Percentiles rank a stretch among this genome's conserved stretches.
Conservation (phyloP, 2,113 vertebrate genomes). For the Setophaga petechia region DNA sequence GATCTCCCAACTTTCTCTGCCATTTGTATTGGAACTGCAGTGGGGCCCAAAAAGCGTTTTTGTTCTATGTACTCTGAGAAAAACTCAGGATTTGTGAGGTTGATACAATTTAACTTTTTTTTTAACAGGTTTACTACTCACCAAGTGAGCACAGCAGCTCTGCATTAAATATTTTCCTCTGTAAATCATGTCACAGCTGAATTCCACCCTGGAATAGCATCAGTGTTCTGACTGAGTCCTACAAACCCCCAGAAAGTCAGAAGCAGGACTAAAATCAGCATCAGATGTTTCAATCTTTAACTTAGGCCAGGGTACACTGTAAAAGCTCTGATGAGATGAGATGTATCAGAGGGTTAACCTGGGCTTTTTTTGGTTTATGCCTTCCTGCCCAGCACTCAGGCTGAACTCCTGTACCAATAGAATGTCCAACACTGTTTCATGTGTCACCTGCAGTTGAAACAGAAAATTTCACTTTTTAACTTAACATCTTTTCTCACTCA, state of each 20-base stretch:
- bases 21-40: neutral
- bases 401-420: neutral
- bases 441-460: neutral
- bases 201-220: neutral
- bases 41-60: neutral
- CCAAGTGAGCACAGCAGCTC: neutral
- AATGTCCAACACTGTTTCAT: neutral
- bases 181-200: too few relatives aligned
- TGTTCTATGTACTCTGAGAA: neutral
- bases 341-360: neutral
- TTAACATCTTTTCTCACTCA: neutral
- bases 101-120: neutral
- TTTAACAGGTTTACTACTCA: neutral
- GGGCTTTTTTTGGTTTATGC: neutral
- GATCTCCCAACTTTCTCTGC: neutral
- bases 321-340: neutral
- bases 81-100: neutral
- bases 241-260: neutral
- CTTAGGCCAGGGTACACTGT: neutral
- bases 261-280: neutral
- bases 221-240: neutral
- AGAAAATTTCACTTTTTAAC: neutral
- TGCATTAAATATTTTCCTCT: neutral
- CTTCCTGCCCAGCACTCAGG: neutral
- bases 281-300: neutral